These are phyloP conservation scores for Drosophila formosana DNA, from an alignment of 2,888 invertebrate species.

Conservation along the genomic window DNA sequence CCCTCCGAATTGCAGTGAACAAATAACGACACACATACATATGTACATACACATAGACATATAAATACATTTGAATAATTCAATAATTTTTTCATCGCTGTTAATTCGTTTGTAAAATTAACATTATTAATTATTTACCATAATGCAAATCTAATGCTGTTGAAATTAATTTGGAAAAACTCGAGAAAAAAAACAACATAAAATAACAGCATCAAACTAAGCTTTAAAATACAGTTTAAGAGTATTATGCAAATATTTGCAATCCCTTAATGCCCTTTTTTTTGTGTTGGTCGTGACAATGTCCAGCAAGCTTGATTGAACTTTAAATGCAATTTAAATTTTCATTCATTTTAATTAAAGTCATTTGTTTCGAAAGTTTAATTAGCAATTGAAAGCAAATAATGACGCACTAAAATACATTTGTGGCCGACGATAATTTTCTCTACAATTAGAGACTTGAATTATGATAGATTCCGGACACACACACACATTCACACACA, in stretches of 20 bases:
- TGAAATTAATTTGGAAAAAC: neutral
- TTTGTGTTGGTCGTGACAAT: neutral
- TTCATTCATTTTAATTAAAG: neutral
- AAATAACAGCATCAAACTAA: neutral
- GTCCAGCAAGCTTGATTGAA: constrained; percentile 7
- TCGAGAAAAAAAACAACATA: no score
- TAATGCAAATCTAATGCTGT: neutral
- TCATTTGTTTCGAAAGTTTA: neutral
- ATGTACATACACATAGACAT: constrained; percentile 1
- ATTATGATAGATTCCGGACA: neutral
- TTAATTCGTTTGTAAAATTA: neutral
- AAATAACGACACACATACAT: constrained; percentile 7
- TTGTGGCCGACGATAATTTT: neutral
- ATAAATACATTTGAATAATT: constrained; percentile 7
- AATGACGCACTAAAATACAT: neutral
- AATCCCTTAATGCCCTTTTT: constrained; percentile 4
- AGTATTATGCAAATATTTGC: constrained; percentile 1
- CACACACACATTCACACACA: constrained; percentile 3
- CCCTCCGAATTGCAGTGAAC: constrained; percentile 11
- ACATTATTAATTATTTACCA: constrained; percentile 1
- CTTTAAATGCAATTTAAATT: neutral
- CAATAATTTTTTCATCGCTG: neutral
- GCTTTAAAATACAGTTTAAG: neutral
- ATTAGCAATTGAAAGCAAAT: constrained; percentile 4
- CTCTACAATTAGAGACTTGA: neutral